A percentile compares a stretch with the other conserved stretches of the same genome.
Evolutionary conservation across 2,888 invertebrate species (phyloP).

Genomic region (Eristalis intricaria): DNA sequence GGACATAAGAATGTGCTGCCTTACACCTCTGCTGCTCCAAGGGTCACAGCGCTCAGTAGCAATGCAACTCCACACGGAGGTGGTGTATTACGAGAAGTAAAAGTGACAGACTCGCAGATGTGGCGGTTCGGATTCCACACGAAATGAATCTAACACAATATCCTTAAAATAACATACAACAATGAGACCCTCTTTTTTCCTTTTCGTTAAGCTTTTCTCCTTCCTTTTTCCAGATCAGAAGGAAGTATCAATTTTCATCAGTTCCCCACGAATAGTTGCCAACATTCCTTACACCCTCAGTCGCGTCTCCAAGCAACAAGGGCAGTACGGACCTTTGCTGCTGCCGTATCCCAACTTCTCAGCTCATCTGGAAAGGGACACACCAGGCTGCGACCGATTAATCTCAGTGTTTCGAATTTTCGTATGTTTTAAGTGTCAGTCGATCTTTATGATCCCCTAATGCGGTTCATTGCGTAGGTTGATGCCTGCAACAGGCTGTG

Average conservation of each 20-base stretch:
- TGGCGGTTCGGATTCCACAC: too few relatives aligned
- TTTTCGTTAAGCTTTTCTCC: not conserved
- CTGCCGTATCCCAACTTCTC: slow-evolving; percentile 44
- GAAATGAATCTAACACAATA: too few relatives aligned
- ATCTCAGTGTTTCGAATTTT: slow-evolving; percentile 56
- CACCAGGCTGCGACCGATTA: slow-evolving; percentile 15
- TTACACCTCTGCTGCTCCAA: too few relatives aligned
- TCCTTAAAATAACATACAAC: too few relatives aligned
- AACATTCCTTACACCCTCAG: slow-evolving; percentile 43
- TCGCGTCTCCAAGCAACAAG: not conserved
- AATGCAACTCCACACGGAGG: too few relatives aligned
- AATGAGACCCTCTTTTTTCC: not conserved
- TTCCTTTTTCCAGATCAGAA: not conserved
- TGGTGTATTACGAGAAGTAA: too few relatives aligned
- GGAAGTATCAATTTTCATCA: not conserved
- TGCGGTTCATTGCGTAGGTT: not conserved
- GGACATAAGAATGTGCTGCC: too few relatives aligned
- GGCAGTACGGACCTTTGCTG: slow-evolving; percentile 31
- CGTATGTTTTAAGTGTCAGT: slow-evolving; percentile 10
- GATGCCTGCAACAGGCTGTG: slow-evolving; percentile 53
- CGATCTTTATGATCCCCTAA: not conserved
- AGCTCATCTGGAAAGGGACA: slow-evolving; percentile 24
- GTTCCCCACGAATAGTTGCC: slow-evolving; percentile 15
- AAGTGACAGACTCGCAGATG: too few relatives aligned
- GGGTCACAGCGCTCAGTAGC: too few relatives aligned